Base-by-base conservation (phyloP, 2,113 vertebrate genomes). In the Mastomys natalensis region DNA sequence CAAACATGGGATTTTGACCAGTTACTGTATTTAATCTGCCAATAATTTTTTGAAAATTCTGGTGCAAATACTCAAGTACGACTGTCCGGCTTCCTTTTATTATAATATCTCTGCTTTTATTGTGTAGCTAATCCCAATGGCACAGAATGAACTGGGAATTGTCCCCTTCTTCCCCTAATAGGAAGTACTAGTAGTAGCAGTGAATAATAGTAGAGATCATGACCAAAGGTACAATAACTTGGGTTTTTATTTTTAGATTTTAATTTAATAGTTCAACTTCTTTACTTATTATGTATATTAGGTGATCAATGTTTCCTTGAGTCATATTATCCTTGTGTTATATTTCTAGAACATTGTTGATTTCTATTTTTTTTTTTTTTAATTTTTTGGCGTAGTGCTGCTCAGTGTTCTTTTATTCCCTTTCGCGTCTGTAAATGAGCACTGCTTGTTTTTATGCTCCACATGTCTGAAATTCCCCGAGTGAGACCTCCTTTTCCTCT, bases 391-490 rank as follows among this genome's bases (percentile, higher is more conserved):
- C 78, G 26, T 12, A 48, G 3, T 7, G 19, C 45, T 48, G 6
- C 62, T 86, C 72, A 7, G 11, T 26, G 29, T 66, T 48, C 48
- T 53, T 31, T 60, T 26, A 43, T 13, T 34, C 45, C 29, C 51
- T 43, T 48, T 90, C 11, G 43, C 13, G 55, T 78, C 40, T 5
- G 19, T 60, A 86, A 77, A 70, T 66, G 37, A 90, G 78, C 13
- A 70, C 72, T 62, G 55, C 51, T 96, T 64, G 88, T 95, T 93
- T 78, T 85, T 86, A 93, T 80, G 53, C 84, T 73, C 62, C 51
- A 91, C 60, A 19, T 90, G 62, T 26, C 77, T 91, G 55, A 93
- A 84, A 91, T 90, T 87, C 94, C 92, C 73, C 76, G 29, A 58
- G 43, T 64, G 2, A n/a, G 89, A 70, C 62, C 66, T n/a, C 31